Evolutionary conservation across 2,888 invertebrate species (phyloP), one percentile per base, ranked within the genome.

Genomic region (Plemyria rubiginata): DNA sequence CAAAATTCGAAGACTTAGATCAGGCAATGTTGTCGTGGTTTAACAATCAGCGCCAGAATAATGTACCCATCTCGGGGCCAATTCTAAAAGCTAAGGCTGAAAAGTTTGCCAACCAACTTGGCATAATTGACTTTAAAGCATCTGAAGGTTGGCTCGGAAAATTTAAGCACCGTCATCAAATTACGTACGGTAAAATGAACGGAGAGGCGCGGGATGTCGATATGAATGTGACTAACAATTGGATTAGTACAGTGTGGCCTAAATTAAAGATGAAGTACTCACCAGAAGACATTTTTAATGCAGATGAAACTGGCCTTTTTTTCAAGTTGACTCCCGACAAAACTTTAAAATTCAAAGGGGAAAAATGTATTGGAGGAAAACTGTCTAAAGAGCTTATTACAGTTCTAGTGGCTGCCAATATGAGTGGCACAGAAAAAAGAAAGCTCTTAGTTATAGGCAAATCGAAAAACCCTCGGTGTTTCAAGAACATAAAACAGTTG

Each of bases 331-430:
- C 70, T 1, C 73, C 76, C 15, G 75, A 79, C 54, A 75, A 66
- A 57, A 75, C 70, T 41, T 50, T 75, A 43, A 75, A 71, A 68
- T 76, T 75, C 51, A 74, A 74, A 71, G 70, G 72, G 4, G 70
- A 68, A 57, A 29, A 78, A 60, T 84, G 81, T 60, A 66, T 63
- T 15, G 79, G 79, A 16, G 80, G 82, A 49, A 84, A 84, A 71
- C 62, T 78, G 54, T 80, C 79, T 49, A 82, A 81, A 67, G 72
- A 75, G 41, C 67, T 78, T 68, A 66, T 81, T 22, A 82, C 79
- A 15, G 66, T 81, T 13, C 38, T 81, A 66, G 67, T 82, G 58
- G 72, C 73, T 13, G 48, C 55, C 8, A 56, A 49, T 38, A 56
- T 49, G 55, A 71, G 60, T 60, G 81, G 80, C 6, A 72, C 75